A percentile compares a stretch with the other conserved stretches of the same genome.
Evolutionary conservation across 2,797 vertebrate species (phyloP).

Genomic region (Sebastes itinus): DNA sequence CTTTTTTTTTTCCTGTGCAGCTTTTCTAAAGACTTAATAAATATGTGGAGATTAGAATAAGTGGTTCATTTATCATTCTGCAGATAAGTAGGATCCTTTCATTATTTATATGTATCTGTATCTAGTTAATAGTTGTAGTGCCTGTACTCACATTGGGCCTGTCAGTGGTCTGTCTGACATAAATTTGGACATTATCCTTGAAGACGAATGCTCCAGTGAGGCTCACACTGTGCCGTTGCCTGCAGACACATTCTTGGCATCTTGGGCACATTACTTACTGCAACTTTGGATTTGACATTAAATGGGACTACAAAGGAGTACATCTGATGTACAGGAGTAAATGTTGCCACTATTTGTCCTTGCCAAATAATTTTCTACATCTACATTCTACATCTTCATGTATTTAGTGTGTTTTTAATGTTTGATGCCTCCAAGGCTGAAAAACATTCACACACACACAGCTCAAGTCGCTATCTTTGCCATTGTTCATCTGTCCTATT

Average conservation of each 20-base stretch:
- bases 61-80: slow-evolving; percentile 15
- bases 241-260: slow-evolving; percentile 56
- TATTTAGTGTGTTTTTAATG: slow-evolving; percentile 3
- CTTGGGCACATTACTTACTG: slow-evolving; percentile 30
- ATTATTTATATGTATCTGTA: slow-evolving; percentile 18
- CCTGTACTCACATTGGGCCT: slow-evolving; percentile 13
- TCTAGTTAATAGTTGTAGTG: slow-evolving; percentile 14
- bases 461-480: neutral
- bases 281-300: slow-evolving; percentile 32
- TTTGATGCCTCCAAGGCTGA: slow-evolving; percentile 6
- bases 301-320: slow-evolving; percentile 17
- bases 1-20: neutral
- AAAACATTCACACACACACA: neutral
- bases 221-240: slow-evolving; percentile 28
- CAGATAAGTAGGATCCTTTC: slow-evolving; percentile 4
- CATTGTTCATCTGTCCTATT: slow-evolving; percentile 18
- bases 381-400: neutral
- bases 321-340: slow-evolving; percentile 6
- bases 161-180: slow-evolving; percentile 37
- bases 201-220: slow-evolving; percentile 20
- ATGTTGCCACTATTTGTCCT: slow-evolving; percentile 8
- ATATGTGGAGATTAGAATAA: slow-evolving; percentile 33
- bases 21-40: slow-evolving; percentile 25
- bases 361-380: neutral
- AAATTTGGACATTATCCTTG: slow-evolving; percentile 40